Percentiles rank a stretch among this genome's conserved stretches.
Conservation (phyloP, 2,113 vertebrate genomes). For the Picathartes gymnocephalus region DNA sequence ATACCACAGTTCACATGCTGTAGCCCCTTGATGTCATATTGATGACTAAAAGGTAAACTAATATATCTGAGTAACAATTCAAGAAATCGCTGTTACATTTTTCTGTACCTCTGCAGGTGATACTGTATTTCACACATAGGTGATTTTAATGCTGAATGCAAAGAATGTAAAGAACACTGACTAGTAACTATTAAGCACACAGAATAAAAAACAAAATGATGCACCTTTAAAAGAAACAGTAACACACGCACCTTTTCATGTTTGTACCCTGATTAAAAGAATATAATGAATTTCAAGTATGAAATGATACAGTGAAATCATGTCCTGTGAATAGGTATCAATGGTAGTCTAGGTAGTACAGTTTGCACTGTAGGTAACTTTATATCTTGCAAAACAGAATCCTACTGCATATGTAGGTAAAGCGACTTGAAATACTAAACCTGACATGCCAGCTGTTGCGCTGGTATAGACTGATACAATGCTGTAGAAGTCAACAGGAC, state of each 20-base stretch:
- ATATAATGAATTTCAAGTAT: conserved; percentile 71
- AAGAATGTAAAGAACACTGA: conserved; percentile 61
- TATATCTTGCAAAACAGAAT: conserved; percentile 39
- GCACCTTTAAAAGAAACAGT: conserved; percentile 70
- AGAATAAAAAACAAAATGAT: conserved; percentile 50
- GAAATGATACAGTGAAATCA: conserved; percentile 66
- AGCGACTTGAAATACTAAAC: conserved; percentile 37
- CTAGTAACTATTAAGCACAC: conserved; percentile 51
- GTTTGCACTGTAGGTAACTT: conserved; percentile 44
- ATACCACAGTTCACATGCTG: conserved; percentile 5
- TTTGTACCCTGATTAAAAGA: conserved; percentile 72
- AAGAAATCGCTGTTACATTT: not conserved
- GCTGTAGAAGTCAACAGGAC: conserved; percentile 14
- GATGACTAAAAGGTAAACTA: conserved; percentile 1
- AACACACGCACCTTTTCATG: conserved; percentile 65
- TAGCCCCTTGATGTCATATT: not conserved
- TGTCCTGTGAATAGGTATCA: conserved; percentile 38
- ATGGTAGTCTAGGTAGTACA: conserved; percentile 57
- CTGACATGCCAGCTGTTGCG: not conserved
- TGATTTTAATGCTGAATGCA: conserved; percentile 28
- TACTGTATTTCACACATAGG: not conserved
- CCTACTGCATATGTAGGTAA: conserved; percentile 37
- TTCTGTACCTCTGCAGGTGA: conserved; percentile 18
- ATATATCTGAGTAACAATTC: not conserved
- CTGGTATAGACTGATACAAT: not conserved